Evolutionary conservation across 2,888 invertebrate genomes (phyloP).

Genomic region (Chloroclystis v-ata): DNA sequence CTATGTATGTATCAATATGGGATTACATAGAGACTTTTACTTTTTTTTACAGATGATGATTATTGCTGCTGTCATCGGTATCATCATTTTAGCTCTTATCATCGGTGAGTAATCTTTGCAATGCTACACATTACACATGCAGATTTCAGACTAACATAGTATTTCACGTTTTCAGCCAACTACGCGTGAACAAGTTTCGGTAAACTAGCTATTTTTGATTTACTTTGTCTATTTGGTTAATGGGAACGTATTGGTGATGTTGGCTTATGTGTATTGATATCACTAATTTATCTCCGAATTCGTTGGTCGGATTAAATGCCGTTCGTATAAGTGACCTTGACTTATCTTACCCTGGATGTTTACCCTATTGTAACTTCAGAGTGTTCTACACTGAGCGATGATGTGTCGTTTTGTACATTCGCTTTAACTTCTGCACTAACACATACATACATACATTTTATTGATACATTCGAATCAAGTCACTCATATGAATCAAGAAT

Average conservation of each 20-base stretch:
- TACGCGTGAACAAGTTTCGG: constrained; percentile 76
- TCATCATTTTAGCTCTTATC: constrained; percentile 90
- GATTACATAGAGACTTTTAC: no score
- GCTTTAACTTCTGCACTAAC: background rate
- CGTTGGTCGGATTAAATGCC: constrained; percentile 19
- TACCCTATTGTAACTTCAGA: background rate
- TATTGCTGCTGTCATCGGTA: constrained; percentile 90
- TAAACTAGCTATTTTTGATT: constrained; percentile 65
- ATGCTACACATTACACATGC: constrained; percentile 27
- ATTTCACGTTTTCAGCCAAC: constrained; percentile 75
- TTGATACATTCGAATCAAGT: constrained; percentile 11
- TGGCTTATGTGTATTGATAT: constrained; percentile 67
- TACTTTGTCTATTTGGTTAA: constrained; percentile 62
- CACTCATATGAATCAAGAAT: constrained; percentile 27
- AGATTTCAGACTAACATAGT: constrained; percentile 63
- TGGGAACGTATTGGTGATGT: constrained; percentile 49
- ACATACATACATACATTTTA: background rate
- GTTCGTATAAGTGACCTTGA: constrained; percentile 40
- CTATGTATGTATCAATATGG: no score
- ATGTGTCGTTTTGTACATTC: background rate
- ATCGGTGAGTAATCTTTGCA: constrained; percentile 83
- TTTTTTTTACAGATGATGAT: constrained; percentile 88
- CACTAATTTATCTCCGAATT: constrained; percentile 34
- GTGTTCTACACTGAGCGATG: background rate
- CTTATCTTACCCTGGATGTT: background rate